Conservation (phyloP, 2,888 invertebrate species). For the Colostygia pectinataria region DNA sequence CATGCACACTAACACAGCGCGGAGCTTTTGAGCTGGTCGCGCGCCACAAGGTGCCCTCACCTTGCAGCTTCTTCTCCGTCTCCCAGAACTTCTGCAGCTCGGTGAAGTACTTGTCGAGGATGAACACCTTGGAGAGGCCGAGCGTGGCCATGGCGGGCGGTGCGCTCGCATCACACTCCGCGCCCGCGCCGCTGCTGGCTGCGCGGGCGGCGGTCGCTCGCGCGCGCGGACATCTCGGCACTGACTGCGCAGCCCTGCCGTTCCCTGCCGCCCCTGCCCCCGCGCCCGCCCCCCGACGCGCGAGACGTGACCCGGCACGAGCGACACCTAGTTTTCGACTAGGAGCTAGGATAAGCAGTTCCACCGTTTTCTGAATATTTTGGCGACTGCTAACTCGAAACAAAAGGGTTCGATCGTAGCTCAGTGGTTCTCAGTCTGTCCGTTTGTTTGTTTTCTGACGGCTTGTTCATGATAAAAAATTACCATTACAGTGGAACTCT, state of each 20-base stretch:
- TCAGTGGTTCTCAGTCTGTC: too few relatives aligned
- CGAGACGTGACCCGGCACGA: constrained; percentile 30
- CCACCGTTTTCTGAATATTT: constrained; percentile 20
- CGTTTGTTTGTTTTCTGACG: too few relatives aligned
- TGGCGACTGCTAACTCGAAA: neutral
- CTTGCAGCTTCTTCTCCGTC: constrained; percentile 97
- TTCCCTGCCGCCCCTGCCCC: constrained; percentile 20
- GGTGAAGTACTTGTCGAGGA: constrained; percentile 98
- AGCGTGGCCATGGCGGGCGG: constrained; percentile 93
- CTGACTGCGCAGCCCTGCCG: constrained; percentile 14
- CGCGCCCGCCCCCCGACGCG: constrained; percentile 21
- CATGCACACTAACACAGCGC: constrained; percentile 31
- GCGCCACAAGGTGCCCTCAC: constrained; percentile 82
- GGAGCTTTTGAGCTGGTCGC: constrained; percentile 48
- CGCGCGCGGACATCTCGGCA: constrained; percentile 27
- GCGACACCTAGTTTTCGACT: constrained; percentile 46
- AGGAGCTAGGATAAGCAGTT: too few relatives aligned
- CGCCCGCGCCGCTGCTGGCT: constrained; percentile 45
- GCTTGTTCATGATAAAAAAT: too few relatives aligned
- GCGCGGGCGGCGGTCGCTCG: constrained; percentile 33
- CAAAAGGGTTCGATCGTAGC: too few relatives aligned
- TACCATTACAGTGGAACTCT: too few relatives aligned
- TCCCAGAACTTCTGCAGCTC: constrained; percentile 98
- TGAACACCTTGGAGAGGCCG: constrained; percentile 98
- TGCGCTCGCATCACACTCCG: constrained; percentile 73